Evolutionary conservation across 2,113 vertebrate species (phyloP).

Genomic region (Thunnus maccoyii): DNA sequence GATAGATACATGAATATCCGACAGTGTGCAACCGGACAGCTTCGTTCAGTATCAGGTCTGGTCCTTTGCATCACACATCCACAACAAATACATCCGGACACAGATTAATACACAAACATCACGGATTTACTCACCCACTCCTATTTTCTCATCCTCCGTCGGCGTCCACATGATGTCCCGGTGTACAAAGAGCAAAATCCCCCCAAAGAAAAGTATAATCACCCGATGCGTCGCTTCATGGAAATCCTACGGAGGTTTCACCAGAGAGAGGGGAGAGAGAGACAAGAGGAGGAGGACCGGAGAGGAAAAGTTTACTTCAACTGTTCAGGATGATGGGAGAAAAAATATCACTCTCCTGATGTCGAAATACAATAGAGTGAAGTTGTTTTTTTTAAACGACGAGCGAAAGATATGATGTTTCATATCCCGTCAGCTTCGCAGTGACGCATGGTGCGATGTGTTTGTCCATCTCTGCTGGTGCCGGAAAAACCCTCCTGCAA

Average conservation of each 20-base stretch:
- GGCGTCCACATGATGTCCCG: slow-evolving; percentile 85
- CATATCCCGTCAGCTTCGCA: not conserved
- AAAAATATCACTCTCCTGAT: rapidly evolving
- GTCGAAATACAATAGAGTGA: not conserved
- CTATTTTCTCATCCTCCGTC: slow-evolving; percentile 86
- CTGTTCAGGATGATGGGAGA: not conserved
- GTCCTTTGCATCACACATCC: not conserved
- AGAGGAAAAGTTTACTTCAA: slow-evolving; percentile 40
- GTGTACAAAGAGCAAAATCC: slow-evolving; percentile 34
- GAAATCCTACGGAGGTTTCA: slow-evolving; percentile 16
- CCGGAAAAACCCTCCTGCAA: slow-evolving; percentile 8
- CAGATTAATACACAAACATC: not conserved
- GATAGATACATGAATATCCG: no score
- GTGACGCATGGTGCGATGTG: slow-evolving; percentile 53
- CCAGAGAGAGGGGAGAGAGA: not conserved
- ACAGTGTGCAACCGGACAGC: no score
- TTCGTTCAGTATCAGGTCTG: no score
- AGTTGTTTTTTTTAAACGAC: not conserved
- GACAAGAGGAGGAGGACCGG: not conserved
- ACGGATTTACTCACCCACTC: slow-evolving; percentile 81
- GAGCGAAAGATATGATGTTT: not conserved
- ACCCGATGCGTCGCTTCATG: slow-evolving; percentile 67
- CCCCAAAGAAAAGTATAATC: slow-evolving; percentile 32
- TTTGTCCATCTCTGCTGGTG: slow-evolving; percentile 30
- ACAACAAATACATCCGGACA: not conserved